A percentile compares a stretch with the other conserved stretches of the same genome.
These are phyloP conservation scores for Chironomus striatipennis DNA, from an alignment of 1,140 invertebrate genomes.

Conservation along the genomic window DNA sequence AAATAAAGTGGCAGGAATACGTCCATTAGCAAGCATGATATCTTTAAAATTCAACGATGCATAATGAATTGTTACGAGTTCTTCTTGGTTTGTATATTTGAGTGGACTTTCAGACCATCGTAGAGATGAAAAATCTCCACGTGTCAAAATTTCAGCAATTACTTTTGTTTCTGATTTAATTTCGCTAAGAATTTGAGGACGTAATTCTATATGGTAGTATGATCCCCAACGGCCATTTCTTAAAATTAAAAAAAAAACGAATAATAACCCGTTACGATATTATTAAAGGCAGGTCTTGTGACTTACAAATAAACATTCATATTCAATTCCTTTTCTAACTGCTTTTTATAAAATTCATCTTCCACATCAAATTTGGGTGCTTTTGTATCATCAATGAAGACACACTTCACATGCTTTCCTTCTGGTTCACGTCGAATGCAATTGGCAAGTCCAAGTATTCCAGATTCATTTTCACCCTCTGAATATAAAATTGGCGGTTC, in stretches of 20 bases:
- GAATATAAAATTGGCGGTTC: constrained; percentile 39
- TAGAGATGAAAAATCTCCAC: constrained; percentile 74
- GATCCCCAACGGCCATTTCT: constrained; percentile 53
- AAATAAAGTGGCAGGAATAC: constrained; percentile 49
- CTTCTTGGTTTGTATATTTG: constrained; percentile 28
- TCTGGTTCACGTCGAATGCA: constrained; percentile 51
- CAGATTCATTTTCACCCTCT: constrained; percentile 45
- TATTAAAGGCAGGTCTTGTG: too few species aligned
- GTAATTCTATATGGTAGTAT: constrained; percentile 47
- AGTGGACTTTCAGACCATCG: constrained; percentile 63
- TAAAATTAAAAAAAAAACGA: too few species aligned
- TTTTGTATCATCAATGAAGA: constrained; percentile 44
- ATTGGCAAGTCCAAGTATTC: constrained; percentile 68
- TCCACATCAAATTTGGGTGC: constrained; percentile 43
- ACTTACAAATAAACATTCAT: constrained; percentile 60
- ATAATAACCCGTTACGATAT: too few species aligned
- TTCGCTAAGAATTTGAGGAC: too few species aligned
- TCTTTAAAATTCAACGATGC: constrained; percentile 61
- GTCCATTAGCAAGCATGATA: constrained; percentile 60
- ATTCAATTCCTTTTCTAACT: constrained; percentile 51
- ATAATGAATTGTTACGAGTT: constrained; percentile 50
- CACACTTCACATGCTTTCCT: constrained; percentile 35
- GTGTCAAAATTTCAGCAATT: constrained; percentile 60
- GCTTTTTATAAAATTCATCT: constrained; percentile 41
- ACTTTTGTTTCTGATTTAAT: constrained; percentile 48